Percentiles rank a stretch among this genome's conserved stretches.
Conservation (phyloP, 2,888 invertebrate species). For the Drosophila nr. medialis region DNA sequence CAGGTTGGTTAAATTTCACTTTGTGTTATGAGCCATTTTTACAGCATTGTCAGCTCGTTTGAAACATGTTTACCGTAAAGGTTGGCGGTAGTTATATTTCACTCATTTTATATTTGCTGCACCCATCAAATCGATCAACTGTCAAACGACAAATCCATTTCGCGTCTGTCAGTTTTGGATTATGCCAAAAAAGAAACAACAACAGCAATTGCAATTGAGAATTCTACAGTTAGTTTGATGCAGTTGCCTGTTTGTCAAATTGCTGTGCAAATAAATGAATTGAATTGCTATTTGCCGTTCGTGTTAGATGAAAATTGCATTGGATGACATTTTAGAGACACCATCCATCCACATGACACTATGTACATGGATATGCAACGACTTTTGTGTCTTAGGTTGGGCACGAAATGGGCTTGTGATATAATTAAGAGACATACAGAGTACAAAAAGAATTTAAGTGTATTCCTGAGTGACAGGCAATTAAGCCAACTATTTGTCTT, state of each 20-base stretch:
- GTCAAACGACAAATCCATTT: conserved; percentile 75
- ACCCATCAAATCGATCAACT: conserved; percentile 67
- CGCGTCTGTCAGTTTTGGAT: conserved; percentile 72
- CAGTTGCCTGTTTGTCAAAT: conserved; percentile 55
- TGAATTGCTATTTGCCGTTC: conserved; percentile 76
- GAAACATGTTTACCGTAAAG: conserved; percentile 25
- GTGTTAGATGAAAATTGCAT: conserved; percentile 71
- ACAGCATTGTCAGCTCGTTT: conserved; percentile 13
- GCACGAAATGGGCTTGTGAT: conserved; percentile 8
- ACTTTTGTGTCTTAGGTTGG: conserved; percentile 15
- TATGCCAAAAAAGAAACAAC: conserved; percentile 48
- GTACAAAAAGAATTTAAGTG: conserved; percentile 8
- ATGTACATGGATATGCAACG: conserved; percentile 15
- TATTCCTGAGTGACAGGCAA: not conserved
- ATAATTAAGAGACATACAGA: not conserved
- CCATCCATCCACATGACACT: not conserved
- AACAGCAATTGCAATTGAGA: conserved; percentile 25
- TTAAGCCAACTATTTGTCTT: not conserved
- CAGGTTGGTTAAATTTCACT: conserved; percentile 22
- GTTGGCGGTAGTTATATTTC: conserved; percentile 21
- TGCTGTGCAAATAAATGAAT: conserved; percentile 74
- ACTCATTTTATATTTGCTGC: conserved; percentile 34
- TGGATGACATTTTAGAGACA: conserved; percentile 38
- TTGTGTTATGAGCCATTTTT: conserved; percentile 46
- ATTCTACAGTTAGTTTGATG: conserved; percentile 43